phyloP scores from a whole-genome alignment of 2,888 invertebrate genomes.

The Megastigmus dorsalis region DNA sequence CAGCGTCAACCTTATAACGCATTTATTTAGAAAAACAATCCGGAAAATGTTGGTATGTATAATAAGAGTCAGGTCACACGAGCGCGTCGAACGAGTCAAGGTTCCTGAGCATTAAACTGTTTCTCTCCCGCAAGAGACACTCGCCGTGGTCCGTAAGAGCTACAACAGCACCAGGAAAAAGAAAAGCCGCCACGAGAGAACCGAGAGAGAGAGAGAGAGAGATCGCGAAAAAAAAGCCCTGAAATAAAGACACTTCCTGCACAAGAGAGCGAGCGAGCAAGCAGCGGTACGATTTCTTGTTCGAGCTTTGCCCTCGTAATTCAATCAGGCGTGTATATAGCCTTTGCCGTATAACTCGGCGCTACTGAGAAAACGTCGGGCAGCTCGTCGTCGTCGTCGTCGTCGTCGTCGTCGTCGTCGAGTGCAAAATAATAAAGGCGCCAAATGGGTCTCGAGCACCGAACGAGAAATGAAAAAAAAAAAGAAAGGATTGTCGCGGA shows the following conservation, averaged over 20 bases:
- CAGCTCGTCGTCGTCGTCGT: not conserved
- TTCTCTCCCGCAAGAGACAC: no score
- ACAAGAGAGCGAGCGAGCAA: not conserved
- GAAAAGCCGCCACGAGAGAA: not conserved
- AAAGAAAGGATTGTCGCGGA: not conserved
- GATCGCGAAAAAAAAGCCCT: slow-evolving; percentile 10
- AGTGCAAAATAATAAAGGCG: no score
- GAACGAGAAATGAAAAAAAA: not conserved
- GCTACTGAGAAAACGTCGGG: not conserved
- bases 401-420: not conserved
- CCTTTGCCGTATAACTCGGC: no score
- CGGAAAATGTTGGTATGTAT: no score
- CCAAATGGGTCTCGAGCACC: not conserved
- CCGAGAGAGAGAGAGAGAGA: no score
- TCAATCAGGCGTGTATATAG: slow-evolving; percentile 42
- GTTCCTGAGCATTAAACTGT: no score
- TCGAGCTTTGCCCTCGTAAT: slow-evolving; percentile 49
- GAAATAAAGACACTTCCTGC: slow-evolving; percentile 47
- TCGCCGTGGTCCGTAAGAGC: no score
- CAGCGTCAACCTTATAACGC: slow-evolving; percentile 3
- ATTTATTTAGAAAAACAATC: slow-evolving; percentile 21
- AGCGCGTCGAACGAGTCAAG: slow-evolving; percentile 17
- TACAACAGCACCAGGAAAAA: no score
- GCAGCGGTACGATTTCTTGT: slow-evolving; percentile 28
- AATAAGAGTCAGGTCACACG: no score